phyloP scores from a whole-genome alignment of 2,797 vertebrate genomes.

The Sebastes diploproa region DNA sequence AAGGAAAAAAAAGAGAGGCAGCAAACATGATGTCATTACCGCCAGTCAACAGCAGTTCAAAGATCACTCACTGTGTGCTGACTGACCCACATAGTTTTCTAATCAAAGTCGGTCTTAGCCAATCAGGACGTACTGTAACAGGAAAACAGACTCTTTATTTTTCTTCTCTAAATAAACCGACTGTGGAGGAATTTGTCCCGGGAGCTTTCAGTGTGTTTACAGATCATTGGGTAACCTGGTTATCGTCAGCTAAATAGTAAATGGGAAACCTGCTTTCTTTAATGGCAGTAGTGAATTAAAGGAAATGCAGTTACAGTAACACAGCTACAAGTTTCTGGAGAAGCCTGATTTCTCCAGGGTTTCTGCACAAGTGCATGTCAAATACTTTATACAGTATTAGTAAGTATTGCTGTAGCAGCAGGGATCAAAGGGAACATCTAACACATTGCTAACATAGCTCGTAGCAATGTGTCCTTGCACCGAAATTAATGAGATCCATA shows the following conservation, averaged over 20 bases:
- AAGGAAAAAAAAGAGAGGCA: conserved; percentile 23
- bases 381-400: background rate
- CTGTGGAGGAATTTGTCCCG: conserved; percentile 32
- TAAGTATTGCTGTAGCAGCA: background rate
- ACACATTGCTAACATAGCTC: no score
- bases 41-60: conserved; percentile 59
- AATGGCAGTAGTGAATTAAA: background rate
- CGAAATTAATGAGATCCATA: background rate
- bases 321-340: background rate
- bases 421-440: background rate
- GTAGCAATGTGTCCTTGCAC: background rate
- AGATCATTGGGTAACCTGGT: background rate
- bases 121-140: conserved; percentile 9
- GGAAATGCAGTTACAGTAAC: background rate
- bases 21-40: conserved; percentile 72
- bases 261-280: background rate
- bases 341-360: background rate
- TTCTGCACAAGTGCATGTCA: background rate
- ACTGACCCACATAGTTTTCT: conserved; percentile 55
- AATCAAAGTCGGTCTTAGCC: conserved; percentile 30
- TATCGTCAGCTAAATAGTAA: background rate
- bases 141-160: background rate
- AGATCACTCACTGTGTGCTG: conserved; percentile 59
- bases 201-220: conserved; percentile 4
- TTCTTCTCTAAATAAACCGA: conserved; percentile 18